Evolutionary conservation across 2,113 vertebrate species (phyloP), one percentile per base, ranked within the genome.

Genomic region (Rhinoptilus africanus): DNA sequence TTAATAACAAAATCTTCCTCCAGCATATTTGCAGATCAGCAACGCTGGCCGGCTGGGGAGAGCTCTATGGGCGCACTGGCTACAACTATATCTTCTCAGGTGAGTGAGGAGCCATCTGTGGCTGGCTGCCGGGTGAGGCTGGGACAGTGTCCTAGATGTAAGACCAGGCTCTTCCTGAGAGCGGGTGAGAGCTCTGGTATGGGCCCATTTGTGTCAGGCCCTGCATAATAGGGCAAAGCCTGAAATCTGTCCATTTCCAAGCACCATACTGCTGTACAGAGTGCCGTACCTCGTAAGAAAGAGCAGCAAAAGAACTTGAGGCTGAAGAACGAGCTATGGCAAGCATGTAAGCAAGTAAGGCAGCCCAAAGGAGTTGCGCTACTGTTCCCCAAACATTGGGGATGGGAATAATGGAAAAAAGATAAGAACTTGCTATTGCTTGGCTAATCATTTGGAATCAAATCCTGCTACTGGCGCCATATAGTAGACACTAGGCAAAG

Each of bases 51-150:
- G 99, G 99, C 81, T 99, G 99, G 99, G 99, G 99, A 45, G 99
- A 99, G 96, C 97, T 99, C 60, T 99, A 99, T 20, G 99, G 99
- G 89, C 99, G 99, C 67, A 99, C 99, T 14, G 99, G 99, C 69
- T 99, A 99, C 97, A 99, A 99, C 97, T 99, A 99, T 59, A 99
- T 99, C 96, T 99, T 99, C 98, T 99, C 99, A 98, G 99, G 99
- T 99, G 97, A 96, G 73, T 90, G 72, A 63, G 74, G 34, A 74
- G n/a, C 80, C 14, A 1, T 62, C 48, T 69, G 26, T 72, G 26
- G 8, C 22, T 13, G 3, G 67, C 83, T 82, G 32, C 63, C 24
- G 92, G 78, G 11, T 50, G 4, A 47, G 47, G 57, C 53, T 92
- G 64, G 64, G 27, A 63, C 50, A 48, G 82, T 63, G 43, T 80